Base-by-base conservation (phyloP, 2,888 invertebrate species). In the Drosophila neutralis region DNA sequence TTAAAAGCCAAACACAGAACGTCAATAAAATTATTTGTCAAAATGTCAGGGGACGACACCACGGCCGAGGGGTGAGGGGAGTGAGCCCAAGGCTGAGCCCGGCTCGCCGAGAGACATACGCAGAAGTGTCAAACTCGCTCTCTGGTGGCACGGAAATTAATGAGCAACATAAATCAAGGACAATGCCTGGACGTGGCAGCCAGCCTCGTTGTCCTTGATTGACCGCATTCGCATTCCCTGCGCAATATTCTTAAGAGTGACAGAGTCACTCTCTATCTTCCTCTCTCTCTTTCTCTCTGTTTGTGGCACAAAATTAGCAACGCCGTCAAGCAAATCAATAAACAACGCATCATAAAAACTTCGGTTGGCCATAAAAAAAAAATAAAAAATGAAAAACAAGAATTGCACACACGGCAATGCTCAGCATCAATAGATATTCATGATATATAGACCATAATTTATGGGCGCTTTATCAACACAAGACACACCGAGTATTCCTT, bases 21-120 rank as follows among this genome's bases (percentile, higher is more conserved):
- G 82, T 85, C 91, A 91, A 91, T 85, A 88, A 89, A 91, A 88
- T 82, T 89, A 91, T 90, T 91, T 90, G 91, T 90, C 91, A 91
- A 90, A 87, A 76, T 83, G 91, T 84, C 91, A 87, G 73, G 75
- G 45, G 45, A 45, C 45, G 24, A 71, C 53, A 66, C 13, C n/a
- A 15, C 7, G 3, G 29, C 6, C 2, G 15, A 18, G 69, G 61
- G 65, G 59, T 21, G 58, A 56, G 57, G 63, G 87, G 76, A 67
- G 73, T 70, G 77, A 71, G 53, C 63, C 27, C 52, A 31, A 60
- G 36, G 56, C 21, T 45, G 21, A 21, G 45, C 45, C 2, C 21
- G 42, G 42, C 0, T 21, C 11, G 42, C 11, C 42, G 2, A 60
- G 38, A 40, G 59, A 67, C 73, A 51, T 70, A 78, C 79, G 85